Evolutionary conservation across 2,888 invertebrate genomes (phyloP), one percentile per base, ranked within the genome.

Genomic region (Dryococelus australis): DNA sequence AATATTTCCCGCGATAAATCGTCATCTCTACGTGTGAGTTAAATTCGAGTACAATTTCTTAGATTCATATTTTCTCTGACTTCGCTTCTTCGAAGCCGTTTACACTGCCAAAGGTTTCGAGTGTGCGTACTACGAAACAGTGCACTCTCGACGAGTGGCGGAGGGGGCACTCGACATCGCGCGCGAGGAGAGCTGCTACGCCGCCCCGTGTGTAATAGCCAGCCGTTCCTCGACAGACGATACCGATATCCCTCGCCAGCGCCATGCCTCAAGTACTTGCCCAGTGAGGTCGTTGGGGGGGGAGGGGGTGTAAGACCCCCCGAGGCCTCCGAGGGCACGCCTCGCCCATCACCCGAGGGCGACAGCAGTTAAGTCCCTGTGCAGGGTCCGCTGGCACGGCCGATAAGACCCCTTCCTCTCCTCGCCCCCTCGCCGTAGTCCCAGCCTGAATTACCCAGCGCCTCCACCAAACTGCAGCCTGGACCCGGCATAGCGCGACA

Each of bases 291-390:
- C 28, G 28, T 28, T 6, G 35, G 24, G 8, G 43, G 83, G 35
- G 83, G 43, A 10, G 43, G 28, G 35, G 83, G 43, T 35, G 28
- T 83, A 83, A 83, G 83, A 26, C 83, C 28, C 28, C 9, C 35
- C 10, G 35, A 24, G 65, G 83, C 83, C 35, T 35, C 83, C 35
- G 28, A 83, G 43, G 83, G 83, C 83, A 83, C 83, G 83, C 83
- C n/a, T 83, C 83, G 43, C 83, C 83, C 28, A 83, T 83, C 83
- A 83, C 83, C 83, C 28, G 28, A 43, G 83, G 83, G 27, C 28
- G 83, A 83, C 65, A 8, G 24, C 65, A 65, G 43, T 20, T 83
- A 83, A 83, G 83, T 83, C 83, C 35, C 43, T 27, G 28, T 10
- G 35, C 20, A 6, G 16, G 10, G 83, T 13, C 43, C 13, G 28